Conservation (phyloP, 2,888 invertebrate genomes). For the Apodemia duryi region DNA sequence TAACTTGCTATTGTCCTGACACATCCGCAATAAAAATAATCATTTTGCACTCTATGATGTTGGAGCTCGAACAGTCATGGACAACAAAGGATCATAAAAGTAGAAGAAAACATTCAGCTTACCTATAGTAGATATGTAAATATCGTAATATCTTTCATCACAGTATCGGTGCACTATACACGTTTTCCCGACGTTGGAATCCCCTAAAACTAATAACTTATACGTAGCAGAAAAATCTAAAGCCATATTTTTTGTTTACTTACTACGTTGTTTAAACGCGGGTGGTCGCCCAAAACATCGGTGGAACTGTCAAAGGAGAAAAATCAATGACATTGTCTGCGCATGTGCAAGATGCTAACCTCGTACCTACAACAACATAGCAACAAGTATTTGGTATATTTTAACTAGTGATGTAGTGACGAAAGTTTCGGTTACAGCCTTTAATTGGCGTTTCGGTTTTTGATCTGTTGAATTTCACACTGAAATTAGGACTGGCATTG, state of each 20-base stretch:
- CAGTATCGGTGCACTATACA: constrained; percentile 94
- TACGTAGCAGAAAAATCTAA: constrained; percentile 92
- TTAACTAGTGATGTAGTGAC: neutral
- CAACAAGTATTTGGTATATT: constrained; percentile 19
- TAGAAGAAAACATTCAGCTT: constrained; percentile 67
- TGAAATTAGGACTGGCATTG: no score
- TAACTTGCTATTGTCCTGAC: constrained; percentile 38
- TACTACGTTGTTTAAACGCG: constrained; percentile 47
- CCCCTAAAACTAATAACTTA: constrained; percentile 91
- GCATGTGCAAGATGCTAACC: constrained; percentile 53
- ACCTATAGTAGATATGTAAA: constrained; percentile 95
- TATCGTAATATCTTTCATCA: constrained; percentile 93
- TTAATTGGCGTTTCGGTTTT: neutral
- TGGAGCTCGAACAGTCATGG: constrained; percentile 47
- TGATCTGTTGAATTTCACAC: no score
- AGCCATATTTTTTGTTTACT: constrained; percentile 83
- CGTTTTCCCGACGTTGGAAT: constrained; percentile 94
- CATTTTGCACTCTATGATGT: neutral
- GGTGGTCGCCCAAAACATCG: constrained; percentile 66
- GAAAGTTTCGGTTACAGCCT: neutral
- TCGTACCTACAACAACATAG: constrained; percentile 33
- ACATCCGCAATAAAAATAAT: constrained; percentile 19
- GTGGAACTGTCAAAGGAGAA: constrained; percentile 73
- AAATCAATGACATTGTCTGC: constrained; percentile 69
- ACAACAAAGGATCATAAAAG: constrained; percentile 63